A percentile compares a stretch with the other conserved stretches of the same genome.
These are phyloP conservation scores for Psittacula echo DNA, from an alignment of 2,797 vertebrate genomes.

Conservation along the genomic window DNA sequence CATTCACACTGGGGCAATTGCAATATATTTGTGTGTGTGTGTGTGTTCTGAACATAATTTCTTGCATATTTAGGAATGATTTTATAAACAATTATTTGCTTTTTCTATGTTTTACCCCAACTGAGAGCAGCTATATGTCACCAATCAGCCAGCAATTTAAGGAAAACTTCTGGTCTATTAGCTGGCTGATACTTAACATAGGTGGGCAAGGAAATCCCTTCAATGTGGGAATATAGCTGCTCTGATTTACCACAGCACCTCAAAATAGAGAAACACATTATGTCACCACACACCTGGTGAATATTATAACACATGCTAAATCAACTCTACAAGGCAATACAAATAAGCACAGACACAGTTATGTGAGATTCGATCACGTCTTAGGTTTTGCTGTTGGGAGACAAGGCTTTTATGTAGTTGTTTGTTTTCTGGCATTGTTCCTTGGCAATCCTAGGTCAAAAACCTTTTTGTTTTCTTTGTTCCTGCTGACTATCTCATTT, in stretches of 20 bases:
- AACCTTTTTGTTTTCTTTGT: background rate
- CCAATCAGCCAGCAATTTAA: background rate
- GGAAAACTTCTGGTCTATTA: background rate
- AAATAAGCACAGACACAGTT: background rate
- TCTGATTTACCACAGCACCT: background rate
- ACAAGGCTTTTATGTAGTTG: rapidly evolving
- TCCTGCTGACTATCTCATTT: background rate
- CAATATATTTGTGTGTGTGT: background rate
- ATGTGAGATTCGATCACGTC: rapidly evolving
- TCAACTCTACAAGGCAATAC: background rate
- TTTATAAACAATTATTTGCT: background rate
- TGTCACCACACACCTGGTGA: background rate
- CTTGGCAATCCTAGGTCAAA: background rate
- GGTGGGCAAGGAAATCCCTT: background rate
- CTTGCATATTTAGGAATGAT: background rate
- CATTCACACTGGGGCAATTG: background rate
- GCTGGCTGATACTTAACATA: background rate
- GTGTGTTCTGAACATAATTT: background rate
- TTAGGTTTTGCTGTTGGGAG: background rate
- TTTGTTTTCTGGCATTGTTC: background rate
- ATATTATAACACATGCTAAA: background rate
- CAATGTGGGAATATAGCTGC: background rate
- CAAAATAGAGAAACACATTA: background rate
- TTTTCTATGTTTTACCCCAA: background rate
- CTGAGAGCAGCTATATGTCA: background rate